A percentile compares a stretch with the other conserved stretches of the same genome.
phyloP scores from a whole-genome alignment of 2,888 invertebrate species.

The Caenorhabditis zanzibari region DNA sequence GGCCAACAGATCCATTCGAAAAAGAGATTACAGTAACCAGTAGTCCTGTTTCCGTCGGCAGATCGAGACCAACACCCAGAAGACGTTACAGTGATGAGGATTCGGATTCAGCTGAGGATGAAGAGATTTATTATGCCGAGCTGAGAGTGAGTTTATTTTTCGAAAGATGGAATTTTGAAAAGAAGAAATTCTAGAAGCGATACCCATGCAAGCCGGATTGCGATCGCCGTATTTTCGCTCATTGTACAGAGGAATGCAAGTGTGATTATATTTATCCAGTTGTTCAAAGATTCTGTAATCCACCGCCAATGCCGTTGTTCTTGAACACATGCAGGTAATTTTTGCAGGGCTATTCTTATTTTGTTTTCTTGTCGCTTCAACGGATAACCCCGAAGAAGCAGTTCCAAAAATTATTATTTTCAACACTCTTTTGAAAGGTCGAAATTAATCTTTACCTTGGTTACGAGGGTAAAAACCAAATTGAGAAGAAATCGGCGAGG shows the following conservation, averaged over 20 bases:
- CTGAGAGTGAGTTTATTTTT: slow-evolving; percentile 51
- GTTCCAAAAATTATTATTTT: slow-evolving; percentile 41
- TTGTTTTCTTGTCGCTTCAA: too few relatives aligned
- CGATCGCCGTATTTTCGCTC: slow-evolving; percentile 74
- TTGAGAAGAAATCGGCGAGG: neutral
- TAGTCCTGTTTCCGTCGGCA: slow-evolving; percentile 10
- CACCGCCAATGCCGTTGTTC: slow-evolving; percentile 79
- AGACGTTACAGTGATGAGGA: slow-evolving; percentile 48
- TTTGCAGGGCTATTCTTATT: too few relatives aligned
- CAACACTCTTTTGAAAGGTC: slow-evolving; percentile 45
- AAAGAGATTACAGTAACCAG: slow-evolving; percentile 54
- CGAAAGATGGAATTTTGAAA: neutral
- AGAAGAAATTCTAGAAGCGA: slow-evolving; percentile 67
- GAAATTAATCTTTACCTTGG: slow-evolving; percentile 51
- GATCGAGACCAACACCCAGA: slow-evolving; percentile 10
- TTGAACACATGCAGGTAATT: slow-evolving; percentile 77
- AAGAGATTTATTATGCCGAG: slow-evolving; percentile 66
- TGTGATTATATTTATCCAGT: slow-evolving; percentile 79
- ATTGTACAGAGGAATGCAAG: slow-evolving; percentile 80
- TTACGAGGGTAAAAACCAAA: slow-evolving; percentile 48
- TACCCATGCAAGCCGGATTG: slow-evolving; percentile 80
- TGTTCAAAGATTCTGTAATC: slow-evolving; percentile 80
- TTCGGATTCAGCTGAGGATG: slow-evolving; percentile 61
- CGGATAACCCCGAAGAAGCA: slow-evolving; percentile 55
- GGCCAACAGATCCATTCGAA: slow-evolving; percentile 71